phyloP scores from a whole-genome alignment of 2,113 vertebrate species.

The Callipepla squamata region DNA sequence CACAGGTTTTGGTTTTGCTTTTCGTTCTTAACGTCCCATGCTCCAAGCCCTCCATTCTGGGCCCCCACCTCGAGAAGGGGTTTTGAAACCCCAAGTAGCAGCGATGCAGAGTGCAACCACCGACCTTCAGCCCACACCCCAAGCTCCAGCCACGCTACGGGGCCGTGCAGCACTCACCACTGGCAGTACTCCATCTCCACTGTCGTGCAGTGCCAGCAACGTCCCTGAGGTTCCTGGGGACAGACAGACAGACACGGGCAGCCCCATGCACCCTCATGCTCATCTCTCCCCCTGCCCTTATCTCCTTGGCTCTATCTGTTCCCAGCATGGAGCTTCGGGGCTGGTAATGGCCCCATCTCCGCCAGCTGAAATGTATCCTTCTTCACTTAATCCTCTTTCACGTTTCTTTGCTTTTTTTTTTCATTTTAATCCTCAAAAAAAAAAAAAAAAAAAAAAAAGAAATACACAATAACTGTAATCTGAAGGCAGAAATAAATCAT shows the following conservation, averaged over 20 bases:
- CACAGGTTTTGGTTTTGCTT: accelerated
- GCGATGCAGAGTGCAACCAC: background rate
- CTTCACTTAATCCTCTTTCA: background rate
- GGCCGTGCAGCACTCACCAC: background rate
- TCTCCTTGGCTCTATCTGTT: background rate
- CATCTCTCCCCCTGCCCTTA: background rate
- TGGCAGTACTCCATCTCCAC: background rate
- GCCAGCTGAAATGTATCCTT: background rate
- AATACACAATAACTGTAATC: background rate
- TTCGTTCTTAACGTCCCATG: accelerated
- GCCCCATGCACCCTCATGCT: too few species aligned
- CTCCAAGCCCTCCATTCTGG: background rate
- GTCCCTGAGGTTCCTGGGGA: background rate
- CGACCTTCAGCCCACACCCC: background rate
- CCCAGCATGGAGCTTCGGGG: background rate
- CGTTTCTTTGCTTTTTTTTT: accelerated
- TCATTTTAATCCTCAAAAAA: background rate
- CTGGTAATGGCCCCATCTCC: background rate
- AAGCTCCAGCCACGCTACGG: too few species aligned
- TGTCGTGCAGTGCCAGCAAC: background rate
- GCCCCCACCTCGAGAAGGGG: too few species aligned
- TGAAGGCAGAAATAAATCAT: too few species aligned
- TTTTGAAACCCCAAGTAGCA: background rate
- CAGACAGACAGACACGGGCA: background rate
- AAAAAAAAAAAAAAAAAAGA: too few species aligned